Conservation (phyloP, 2,888 invertebrate species). For the Flabesymbios commensalis region DNA sequence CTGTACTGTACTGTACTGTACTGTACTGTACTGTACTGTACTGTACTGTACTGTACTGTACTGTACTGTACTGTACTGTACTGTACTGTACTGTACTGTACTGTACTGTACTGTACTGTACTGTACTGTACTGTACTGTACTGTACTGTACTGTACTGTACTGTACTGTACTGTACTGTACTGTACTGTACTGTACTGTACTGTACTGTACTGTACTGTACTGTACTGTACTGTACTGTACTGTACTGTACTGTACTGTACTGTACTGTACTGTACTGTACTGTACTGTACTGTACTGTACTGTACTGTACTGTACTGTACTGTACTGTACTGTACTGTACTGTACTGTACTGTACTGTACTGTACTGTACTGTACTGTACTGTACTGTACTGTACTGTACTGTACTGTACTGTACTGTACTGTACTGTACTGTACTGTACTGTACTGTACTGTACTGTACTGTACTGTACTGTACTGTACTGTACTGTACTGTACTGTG, state of each 20-base stretch:
- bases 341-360: slow-evolving; percentile 12
- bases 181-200: slow-evolving; percentile 6
- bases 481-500: neutral
- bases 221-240: neutral
- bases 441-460: neutral
- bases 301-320: slow-evolving; percentile 2
- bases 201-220: neutral
- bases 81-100: slow-evolving; percentile 3
- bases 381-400: slow-evolving; percentile 9
- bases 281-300: neutral
- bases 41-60: neutral
- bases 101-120: neutral
- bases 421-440: slow-evolving; percentile 1
- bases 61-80: slow-evolving; percentile 1
- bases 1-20: slow-evolving; percentile 1
- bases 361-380: neutral
- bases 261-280: neutral
- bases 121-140: neutral
- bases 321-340: slow-evolving; percentile 11
- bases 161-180: slow-evolving; percentile 11
- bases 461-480: slow-evolving; percentile 1
- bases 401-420: slow-evolving; percentile 11
- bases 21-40: neutral
- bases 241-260: neutral
- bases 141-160: slow-evolving; percentile 1